Base-by-base conservation (phyloP, 2,113 vertebrate species). In the Gymnorhina tibicen region DNA sequence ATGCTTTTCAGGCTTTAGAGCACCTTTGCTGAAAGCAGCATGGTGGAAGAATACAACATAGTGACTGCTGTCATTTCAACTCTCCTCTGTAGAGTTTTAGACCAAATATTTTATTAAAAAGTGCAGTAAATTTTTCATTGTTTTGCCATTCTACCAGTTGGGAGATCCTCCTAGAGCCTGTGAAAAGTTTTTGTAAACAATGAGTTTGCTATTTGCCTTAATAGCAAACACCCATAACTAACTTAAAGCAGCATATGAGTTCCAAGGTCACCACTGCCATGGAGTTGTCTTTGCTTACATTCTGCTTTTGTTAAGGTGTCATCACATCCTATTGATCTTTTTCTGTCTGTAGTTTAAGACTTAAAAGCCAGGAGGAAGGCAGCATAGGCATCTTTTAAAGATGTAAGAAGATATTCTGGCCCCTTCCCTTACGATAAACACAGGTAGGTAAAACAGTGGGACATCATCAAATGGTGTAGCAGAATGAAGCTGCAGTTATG, bases 281-380 rank as follows among this genome's bases (percentile, higher is more conserved):
- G 35, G 42, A 68, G 39, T 26, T 85, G 18, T 82, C 72, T 96
- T 79, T 93, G 81, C 79, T 96, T 91, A 16, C 35, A 24, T 66
- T 93, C 62, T 91, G 52, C 64, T 82, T 95, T 77, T 68, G 37
- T 66, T 77, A 80, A 78, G 53, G 59, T 74, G 44, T 90, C 81
- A 67, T 80, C 47, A 37, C 81, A 79, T 64, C 85, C 85, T 93
- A 94, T 88, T 94, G 89, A 96, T 95, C 76, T 70, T 79, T 77
- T 33, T 55, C 39, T 66, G 59, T 85, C 85, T 87, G n/a, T 62
- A 24, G 52, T 85, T 91, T 50, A 80, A 88, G 55, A 72, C 59
- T 90, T 91, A 87, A 96, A 87, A 85, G 62, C 39, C 41, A 33
- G 46, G 28, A 91, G 56, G 37, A 95, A 89, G 53, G n/a, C 67